These are phyloP conservation scores for Teleogryllus occipitalis DNA, from an alignment of 1,140 invertebrate species.

Conservation along the genomic window DNA sequence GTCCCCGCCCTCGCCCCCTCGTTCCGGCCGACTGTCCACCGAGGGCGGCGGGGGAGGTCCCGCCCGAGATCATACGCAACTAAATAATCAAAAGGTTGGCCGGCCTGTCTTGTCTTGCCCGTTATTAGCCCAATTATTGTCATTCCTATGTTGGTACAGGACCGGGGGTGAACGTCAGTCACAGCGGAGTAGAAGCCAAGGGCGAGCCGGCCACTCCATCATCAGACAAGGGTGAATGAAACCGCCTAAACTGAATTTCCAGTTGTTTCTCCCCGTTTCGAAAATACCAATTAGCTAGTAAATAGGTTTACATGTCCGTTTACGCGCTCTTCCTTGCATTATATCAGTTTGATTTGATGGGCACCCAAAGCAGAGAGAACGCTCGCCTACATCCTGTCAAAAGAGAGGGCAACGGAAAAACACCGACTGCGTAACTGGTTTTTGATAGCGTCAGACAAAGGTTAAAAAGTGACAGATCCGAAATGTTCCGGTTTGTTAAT, in stretches of 20 bases:
- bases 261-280: background rate
- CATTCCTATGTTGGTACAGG: background rate
- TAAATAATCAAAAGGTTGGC: background rate
- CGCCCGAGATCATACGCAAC: background rate
- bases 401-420: background rate
- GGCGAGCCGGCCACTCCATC: background rate
- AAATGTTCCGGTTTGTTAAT: background rate
- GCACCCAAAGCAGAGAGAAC: background rate
- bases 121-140: constrained; percentile 1
- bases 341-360: background rate
- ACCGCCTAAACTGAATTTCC: background rate
- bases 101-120: background rate
- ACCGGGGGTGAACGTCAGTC: background rate
- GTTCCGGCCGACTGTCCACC: background rate
- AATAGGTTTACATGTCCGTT: background rate
- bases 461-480: background rate
- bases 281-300: background rate
- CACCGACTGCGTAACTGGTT: background rate
- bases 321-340: background rate
- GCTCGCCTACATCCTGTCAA: background rate
- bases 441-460: background rate
- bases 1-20: too few relatives aligned
- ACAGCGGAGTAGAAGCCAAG: background rate
- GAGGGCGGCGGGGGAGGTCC: background rate
- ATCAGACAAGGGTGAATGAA: background rate